Evolutionary conservation across 2,113 vertebrate genomes (phyloP).

Genomic region (Cavia porcellus): DNA sequence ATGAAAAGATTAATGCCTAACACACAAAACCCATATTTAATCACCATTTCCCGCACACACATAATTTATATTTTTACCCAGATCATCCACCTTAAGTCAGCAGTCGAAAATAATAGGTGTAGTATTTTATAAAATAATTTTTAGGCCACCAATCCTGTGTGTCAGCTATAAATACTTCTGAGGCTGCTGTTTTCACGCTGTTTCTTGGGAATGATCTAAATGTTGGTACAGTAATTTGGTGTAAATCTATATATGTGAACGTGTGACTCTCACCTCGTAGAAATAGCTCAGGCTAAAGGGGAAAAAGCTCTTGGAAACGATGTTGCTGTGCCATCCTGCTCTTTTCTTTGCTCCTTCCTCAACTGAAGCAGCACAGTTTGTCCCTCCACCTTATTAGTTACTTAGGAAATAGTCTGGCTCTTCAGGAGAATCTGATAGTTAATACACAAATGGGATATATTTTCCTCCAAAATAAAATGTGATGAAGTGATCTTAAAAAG

Average conservation of each 20-base stretch:
- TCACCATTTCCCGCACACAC: conserved; percentile 86
- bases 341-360: background rate
- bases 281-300: conserved; percentile 66
- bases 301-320: conserved; percentile 27
- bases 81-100: conserved; percentile 85
- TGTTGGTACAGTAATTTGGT: conserved; percentile 76
- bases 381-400: background rate
- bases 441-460: background rate
- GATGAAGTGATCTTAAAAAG: background rate
- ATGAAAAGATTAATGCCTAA: conserved; percentile 91
- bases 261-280: conserved; percentile 75
- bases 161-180: conserved; percentile 75
- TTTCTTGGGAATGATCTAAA: conserved; percentile 68
- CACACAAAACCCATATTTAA: conserved; percentile 85
- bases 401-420: background rate
- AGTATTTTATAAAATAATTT: conserved; percentile 87
- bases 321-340: background rate
- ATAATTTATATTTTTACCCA: conserved; percentile 88
- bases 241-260: conserved; percentile 76
- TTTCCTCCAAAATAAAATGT: conserved; percentile 37
- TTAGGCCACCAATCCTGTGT: conserved; percentile 74
- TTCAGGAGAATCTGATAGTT: background rate
- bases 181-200: conserved; percentile 68
- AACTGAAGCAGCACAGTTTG: background rate
- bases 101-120: conserved; percentile 81